Percentiles rank a stretch among this genome's conserved stretches.
Evolutionary conservation across 2,113 vertebrate species (phyloP).

Genomic region (Pseudonaja textilis): DNA sequence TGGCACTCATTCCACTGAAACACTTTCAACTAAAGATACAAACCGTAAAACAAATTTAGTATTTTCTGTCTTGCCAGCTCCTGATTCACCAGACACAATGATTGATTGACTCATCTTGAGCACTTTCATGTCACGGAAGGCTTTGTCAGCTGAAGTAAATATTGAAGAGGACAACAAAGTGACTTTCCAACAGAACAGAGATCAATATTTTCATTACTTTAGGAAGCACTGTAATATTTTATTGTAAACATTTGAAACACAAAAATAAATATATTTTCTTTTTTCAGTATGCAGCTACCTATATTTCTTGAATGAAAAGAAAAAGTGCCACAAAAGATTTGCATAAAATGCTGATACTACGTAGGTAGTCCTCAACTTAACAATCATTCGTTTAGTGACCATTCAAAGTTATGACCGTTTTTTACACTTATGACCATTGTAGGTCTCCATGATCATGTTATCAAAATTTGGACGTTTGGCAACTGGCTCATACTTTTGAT

Average conservation of each 20-base stretch:
- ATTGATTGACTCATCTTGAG: conserved; percentile 98
- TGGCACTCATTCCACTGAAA: background rate
- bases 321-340: background rate
- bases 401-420: background rate
- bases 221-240: background rate
- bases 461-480: background rate
- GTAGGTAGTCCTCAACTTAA: background rate
- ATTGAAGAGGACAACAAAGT: conserved; percentile 18
- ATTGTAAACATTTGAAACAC: background rate
- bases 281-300: background rate
- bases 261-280: conserved; percentile 1
- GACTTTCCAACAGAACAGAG: background rate
- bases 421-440: background rate
- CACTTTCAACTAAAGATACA: conserved; percentile 35
- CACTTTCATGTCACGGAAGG: conserved; percentile 97
- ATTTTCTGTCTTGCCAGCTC: conserved; percentile 97
- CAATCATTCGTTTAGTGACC: background rate
- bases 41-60: conserved; percentile 97
- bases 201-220: conserved; percentile 15
- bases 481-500: background rate
- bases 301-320: background rate
- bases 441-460: background rate
- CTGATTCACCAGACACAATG: conserved; percentile 96
- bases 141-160: conserved; percentile 85
- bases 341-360: background rate